Base-by-base conservation (phyloP, 2,888 invertebrate species). In the Agriopis leucophaearia region DNA sequence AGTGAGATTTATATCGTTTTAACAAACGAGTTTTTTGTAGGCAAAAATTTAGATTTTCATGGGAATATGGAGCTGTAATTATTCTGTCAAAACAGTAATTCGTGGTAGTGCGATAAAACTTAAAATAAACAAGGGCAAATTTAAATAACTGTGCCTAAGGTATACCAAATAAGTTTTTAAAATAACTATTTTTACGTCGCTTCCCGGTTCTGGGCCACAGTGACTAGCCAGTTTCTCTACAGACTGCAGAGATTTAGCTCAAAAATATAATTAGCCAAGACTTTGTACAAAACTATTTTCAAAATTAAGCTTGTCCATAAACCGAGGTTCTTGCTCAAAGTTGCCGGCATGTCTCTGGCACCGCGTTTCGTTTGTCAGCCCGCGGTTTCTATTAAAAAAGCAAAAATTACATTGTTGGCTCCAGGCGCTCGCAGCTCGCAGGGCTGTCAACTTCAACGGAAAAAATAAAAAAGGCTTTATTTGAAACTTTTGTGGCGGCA, bases 341-440 rank as follows among this genome's bases (percentile, higher is more conserved):
- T 79, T 78, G 63, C 60, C 44, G 47, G 61, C 55, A 62, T 78
- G 76, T 78, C 74, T 77, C 74, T 78, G 70, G 74, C 74, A 78
- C 76, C 74, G 69, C 75, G 70, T 80, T 81, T 74, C 73, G 76
- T 79, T 79, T 82, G 80, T 79, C 80, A 79, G 66, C 71, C 73
- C 69, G 79, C 51, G 77, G 81, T 75, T 83, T 78, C 75, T 83
- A 80, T 81, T 78, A 82, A 81, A 83, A 81, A 81, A 81, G 77
- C 77, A 81, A 81, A 83, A 84, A 83, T 81, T 80, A 81, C 80
- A 80, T 82, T 79, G 81, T 81, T 81, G 72, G 76, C 78, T 77
- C 76, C 76, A 77, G 76, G 79, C 79, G 69, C 72, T 76, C 67
- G 63, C 58, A 67, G 63, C n/a, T n/a, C n/a, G n/a, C 68, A 79